Base-by-base conservation (phyloP, 2,888 invertebrate genomes). In the Nasonia oneida region DNA sequence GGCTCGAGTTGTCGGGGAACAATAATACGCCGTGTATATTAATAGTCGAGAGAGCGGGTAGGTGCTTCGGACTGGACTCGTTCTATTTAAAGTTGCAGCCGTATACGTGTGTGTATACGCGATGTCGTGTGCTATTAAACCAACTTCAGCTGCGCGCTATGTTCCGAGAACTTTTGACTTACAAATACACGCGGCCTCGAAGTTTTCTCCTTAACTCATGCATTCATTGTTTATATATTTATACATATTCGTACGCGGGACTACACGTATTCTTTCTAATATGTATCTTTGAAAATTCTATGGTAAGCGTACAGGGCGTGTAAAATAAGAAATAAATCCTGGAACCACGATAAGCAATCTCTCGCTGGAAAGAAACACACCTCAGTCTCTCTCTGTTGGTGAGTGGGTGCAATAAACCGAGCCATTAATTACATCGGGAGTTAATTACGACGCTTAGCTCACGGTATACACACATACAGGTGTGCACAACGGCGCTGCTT, bases 361-460 rank as follows among this genome's bases (percentile, higher is more conserved):
- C 50, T 15, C 39, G 61, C 3, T 64, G 15, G 47, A 78, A 78
- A 53, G 64, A 64, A 81, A 85, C 50, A 57, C 12, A 53, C 33
- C 71, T 67, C 37, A 4, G 3, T 37, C 37, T 4, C 37, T 37
- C 37, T 37, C 50, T 5, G 15, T 37, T 18, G 53, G 53, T 18
- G 53, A 18, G 47, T 29, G 42, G 76, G 80, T 77, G 77, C 57
- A 81, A 85, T 78, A 85, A 81, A 73, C 67, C 61, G 73, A 82
- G 50, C 71, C 74, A 82, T 85, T 85, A 85, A 83, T 86, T 80
- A 76, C 78, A n/a, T 18, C 23, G 64, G 18, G 75, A 76, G 78
- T 83, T 80, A 61, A 83, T 83, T 78, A 78, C 78, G 64, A n/a
- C 29, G 15, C 39, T 29, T 23, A 77, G 47, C 33, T 61, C n/a